Evolutionary conservation across 2,113 vertebrate species (phyloP).

Genomic region (Otis tarda): DNA sequence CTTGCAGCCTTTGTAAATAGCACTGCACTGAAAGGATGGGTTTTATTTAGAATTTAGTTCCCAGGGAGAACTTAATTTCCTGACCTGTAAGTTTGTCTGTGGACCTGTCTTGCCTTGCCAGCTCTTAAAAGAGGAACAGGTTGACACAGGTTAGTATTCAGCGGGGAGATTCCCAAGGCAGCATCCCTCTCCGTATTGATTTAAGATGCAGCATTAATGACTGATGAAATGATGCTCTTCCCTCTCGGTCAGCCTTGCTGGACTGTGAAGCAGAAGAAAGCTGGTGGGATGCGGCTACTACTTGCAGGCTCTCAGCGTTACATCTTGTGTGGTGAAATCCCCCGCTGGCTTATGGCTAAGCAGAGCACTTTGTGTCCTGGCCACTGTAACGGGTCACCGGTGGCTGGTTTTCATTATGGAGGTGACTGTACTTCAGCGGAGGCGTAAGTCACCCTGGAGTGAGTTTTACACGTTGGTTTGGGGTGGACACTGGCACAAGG

Average conservation of each 20-base stretch:
- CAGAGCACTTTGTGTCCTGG: not conserved
- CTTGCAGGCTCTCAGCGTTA: not conserved
- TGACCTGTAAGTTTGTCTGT: not conserved
- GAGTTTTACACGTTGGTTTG: not conserved
- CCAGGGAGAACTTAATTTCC: not conserved
- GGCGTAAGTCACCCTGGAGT: not conserved
- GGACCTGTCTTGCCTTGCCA: not conserved
- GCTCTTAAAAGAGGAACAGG: not conserved
- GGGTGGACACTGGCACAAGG: not conserved
- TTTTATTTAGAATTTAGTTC: constrained; percentile 34
- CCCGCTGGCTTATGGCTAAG: not conserved
- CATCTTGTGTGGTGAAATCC: not conserved
- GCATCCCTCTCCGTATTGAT: not conserved
- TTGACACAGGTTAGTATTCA: not conserved
- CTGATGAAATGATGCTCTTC: not conserved
- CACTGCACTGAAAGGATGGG: not conserved
- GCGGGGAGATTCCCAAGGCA: not conserved
- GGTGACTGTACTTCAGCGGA: not conserved
- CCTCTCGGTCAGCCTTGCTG: not conserved
- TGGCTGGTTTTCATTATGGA: not conserved
- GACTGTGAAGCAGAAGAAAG: not conserved
- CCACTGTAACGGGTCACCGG: not conserved
- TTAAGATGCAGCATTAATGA: not conserved
- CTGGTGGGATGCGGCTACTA: not conserved
- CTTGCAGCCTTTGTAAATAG: constrained; percentile 26